Conservation (phyloP, 2,113 vertebrate species). For the Pluvianellus socialis region DNA sequence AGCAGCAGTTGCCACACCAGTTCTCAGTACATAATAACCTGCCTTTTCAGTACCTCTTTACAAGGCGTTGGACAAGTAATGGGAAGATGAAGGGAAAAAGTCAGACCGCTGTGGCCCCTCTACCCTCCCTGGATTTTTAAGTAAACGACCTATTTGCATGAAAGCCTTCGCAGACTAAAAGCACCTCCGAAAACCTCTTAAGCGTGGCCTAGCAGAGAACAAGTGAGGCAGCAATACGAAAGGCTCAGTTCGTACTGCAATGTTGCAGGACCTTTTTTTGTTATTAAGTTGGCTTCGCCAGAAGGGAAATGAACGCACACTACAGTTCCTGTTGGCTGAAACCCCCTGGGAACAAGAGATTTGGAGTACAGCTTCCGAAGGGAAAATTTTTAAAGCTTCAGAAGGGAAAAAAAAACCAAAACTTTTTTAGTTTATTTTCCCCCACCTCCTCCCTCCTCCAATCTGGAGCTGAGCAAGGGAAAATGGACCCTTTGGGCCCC, state of each 20-base stretch:
- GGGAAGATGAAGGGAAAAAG: background rate
- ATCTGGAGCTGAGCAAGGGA: background rate
- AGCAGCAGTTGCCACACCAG: constrained; percentile 42
- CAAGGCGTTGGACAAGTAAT: background rate
- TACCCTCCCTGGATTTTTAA: background rate
- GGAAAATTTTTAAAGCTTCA: background rate
- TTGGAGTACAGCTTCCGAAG: background rate
- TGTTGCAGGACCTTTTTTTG: background rate
- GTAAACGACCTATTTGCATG: background rate
- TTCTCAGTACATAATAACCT: constrained; percentile 1
- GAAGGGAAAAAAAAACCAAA: background rate
- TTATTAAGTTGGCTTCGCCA: background rate
- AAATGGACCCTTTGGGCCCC: background rate
- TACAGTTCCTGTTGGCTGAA: constrained; percentile 23
- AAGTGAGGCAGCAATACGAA: background rate
- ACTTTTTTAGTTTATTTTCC: background rate
- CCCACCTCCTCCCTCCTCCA: too few species aligned
- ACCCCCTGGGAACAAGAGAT: background rate
- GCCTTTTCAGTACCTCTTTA: background rate
- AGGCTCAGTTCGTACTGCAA: background rate
- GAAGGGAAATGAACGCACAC: constrained; percentile 21
- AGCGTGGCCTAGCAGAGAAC: background rate
- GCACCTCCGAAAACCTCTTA: background rate
- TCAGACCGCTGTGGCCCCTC: background rate
- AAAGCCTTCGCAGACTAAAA: background rate